Percentiles rank a stretch among this genome's conserved stretches.
Evolutionary conservation across 2,797 vertebrate species (phyloP).

Genomic region (Lepidocolaptes lacrymiger): DNA sequence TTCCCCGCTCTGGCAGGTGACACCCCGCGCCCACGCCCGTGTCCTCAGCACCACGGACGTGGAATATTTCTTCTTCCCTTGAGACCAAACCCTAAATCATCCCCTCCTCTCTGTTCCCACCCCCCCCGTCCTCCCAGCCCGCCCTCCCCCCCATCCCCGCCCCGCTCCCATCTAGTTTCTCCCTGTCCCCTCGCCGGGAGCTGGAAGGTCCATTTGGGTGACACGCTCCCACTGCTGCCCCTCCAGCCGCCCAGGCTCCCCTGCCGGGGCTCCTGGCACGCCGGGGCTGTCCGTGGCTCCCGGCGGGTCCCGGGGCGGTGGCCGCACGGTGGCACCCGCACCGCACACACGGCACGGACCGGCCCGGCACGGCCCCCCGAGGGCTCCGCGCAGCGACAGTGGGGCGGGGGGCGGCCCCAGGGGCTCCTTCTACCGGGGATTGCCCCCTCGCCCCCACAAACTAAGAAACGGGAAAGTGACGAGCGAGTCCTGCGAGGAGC

Average conservation of each 20-base stretch:
- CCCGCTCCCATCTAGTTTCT: neutral
- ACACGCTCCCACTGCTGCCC: neutral
- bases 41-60: neutral
- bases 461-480: neutral
- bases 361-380: neutral
- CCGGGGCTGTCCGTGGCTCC: neutral
- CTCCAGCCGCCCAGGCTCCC: rapidly evolving
- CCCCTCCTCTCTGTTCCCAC: neutral
- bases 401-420: neutral
- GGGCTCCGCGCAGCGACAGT: neutral
- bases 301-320: neutral
- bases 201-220: neutral
- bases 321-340: slow-evolving; percentile 73
- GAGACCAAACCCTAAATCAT: neutral
- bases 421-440: rapidly evolving
- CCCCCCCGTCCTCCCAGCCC: neutral
- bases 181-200: neutral
- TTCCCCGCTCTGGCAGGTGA: neutral
- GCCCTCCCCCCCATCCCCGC: neutral
- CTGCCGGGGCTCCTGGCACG: neutral
- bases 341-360: neutral
- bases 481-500: neutral
- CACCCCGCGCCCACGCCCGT: neutral
- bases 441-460: no score
- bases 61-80: neutral